Conservation (phyloP, 2,797 vertebrate genomes). For the Todus mexicanus region DNA sequence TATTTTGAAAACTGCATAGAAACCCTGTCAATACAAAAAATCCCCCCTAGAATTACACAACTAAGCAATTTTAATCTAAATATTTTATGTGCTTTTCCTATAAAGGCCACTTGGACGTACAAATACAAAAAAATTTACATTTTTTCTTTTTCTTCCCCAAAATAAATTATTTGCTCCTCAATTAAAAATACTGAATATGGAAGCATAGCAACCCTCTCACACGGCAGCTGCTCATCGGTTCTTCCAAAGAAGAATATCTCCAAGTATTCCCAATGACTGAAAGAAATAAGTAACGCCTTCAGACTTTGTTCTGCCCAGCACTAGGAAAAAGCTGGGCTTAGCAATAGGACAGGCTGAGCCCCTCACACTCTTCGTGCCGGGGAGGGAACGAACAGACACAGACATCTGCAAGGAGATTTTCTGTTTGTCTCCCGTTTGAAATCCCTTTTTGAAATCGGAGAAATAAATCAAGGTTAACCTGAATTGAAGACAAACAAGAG, state of each 20-base stretch:
- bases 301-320: background rate
- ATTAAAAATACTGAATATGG: constrained; percentile 36
- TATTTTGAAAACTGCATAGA: constrained; percentile 66
- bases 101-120: constrained; percentile 69
- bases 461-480: background rate
- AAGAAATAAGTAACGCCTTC: background rate
- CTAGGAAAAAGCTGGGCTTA: background rate
- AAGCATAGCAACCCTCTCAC: constrained; percentile 14
- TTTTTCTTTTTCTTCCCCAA: constrained; percentile 15
- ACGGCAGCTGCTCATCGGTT: background rate
- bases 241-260: constrained; percentile 8
- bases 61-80: constrained; percentile 51
- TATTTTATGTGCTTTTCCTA: constrained; percentile 66
- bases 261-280: constrained; percentile 1
- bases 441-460: background rate
- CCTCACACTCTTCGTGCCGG: background rate
- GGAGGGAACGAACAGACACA: background rate
- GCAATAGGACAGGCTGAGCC: background rate
- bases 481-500: background rate
- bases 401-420: background rate
- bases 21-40: constrained; percentile 65
- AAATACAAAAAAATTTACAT: constrained; percentile 56
- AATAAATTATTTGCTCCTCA: constrained; percentile 62
- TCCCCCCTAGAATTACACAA: constrained; percentile 55
- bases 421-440: background rate